Conservation (phyloP, 2,797 vertebrate genomes). For the Alfaro cultratus region DNA sequence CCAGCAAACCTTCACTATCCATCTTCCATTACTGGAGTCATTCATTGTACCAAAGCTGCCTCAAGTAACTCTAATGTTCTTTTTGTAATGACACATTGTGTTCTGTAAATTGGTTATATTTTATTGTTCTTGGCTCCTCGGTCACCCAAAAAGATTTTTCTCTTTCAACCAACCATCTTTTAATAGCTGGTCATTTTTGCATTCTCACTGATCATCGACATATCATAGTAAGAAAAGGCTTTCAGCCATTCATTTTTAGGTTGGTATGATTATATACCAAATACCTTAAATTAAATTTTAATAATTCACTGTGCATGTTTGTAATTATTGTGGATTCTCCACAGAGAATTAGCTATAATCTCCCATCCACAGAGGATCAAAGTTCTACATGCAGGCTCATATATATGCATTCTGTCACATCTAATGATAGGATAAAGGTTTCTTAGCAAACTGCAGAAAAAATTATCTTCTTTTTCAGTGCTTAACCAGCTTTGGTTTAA, state of each 20-base stretch:
- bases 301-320: background rate
- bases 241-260: background rate
- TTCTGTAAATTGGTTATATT: conserved; percentile 7
- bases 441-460: background rate
- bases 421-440: background rate
- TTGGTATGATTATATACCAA: background rate
- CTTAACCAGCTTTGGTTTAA: background rate
- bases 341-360: background rate
- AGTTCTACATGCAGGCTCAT: background rate
- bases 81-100: conserved; percentile 40
- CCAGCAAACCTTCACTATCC: background rate
- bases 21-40: background rate
- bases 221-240: background rate
- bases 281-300: background rate
- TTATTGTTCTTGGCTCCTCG: conserved; percentile 37
- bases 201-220: background rate
- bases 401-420: background rate
- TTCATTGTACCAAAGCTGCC: background rate
- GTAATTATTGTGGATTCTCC: background rate
- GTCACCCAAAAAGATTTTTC: conserved; percentile 43
- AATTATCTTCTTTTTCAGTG: background rate
- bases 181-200: conserved; percentile 46
- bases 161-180: conserved; percentile 46
- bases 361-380: background rate
- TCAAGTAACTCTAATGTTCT: conserved; percentile 19